Evolutionary conservation across 2,797 vertebrate genomes (phyloP), one percentile per base, ranked within the genome.

Genomic region (Amazonetta brasiliensis): DNA sequence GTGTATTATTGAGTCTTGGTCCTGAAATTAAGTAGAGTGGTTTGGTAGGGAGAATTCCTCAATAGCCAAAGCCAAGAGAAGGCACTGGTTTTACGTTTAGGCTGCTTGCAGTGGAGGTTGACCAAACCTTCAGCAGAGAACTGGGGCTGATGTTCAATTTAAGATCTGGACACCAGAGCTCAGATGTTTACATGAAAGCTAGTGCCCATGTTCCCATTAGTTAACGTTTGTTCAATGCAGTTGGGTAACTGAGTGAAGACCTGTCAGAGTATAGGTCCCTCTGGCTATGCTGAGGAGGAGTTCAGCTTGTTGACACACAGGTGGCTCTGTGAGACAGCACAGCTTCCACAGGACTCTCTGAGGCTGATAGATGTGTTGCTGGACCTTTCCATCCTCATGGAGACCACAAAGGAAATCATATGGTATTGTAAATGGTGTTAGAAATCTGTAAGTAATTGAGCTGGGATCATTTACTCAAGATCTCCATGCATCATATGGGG

Each of bases 301-400:
- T 25, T 83, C 12, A 67, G 39, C 54, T 58, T 59, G 50, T 16
- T 50, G 44, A 26, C 0, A 0, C 2, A 1, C 5, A 60, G 9
- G 23, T 50, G 66, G 8, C 44, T 81, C 22, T 0, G 0, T 0
- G 0, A n/a, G 55, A 50, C 33, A 72, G 12, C 28, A 23, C 4
- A 9, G 33, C 33, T 59, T 43, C 30, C 20, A 23, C 0, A 0
- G 22, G 33, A 37, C 37, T 80, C 6, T 73, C 35, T 21, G 46
- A 14, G 43, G 11, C 58, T 73, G 33, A 18, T 87, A 22, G 30
- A 11, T 76, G 20, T 72, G 23, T 33, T 63, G 11, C 50, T 78
- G 73, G 12, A 55, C 33, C 18, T 75, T 7, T 2, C n/a, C 44
- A 22, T 72, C 16, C 37, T 72, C 2, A 0, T 48, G 59, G 26